These are phyloP conservation scores for Mesocentrotus franciscanus DNA, from an alignment of 53 echinoderm and acorn worm genomes.

Conservation along the genomic window DNA sequence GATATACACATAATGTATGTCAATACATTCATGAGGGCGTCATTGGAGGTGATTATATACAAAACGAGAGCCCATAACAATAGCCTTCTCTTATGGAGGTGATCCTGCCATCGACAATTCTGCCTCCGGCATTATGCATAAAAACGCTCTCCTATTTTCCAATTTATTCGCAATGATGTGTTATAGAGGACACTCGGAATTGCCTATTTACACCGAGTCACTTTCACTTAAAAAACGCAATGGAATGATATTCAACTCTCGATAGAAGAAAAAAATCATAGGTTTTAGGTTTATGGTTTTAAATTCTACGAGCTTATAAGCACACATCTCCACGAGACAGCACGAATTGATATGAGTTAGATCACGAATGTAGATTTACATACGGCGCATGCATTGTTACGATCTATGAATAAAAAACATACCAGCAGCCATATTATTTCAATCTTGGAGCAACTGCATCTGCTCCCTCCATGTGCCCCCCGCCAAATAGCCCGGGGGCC, in stretches of 20 bases:
- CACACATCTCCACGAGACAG: not conserved
- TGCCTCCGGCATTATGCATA: not conserved
- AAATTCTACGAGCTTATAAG: not conserved
- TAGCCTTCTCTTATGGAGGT: not conserved
- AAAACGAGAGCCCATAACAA: not conserved
- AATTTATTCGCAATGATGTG: slow-evolving; percentile 5
- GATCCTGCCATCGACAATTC: not conserved
- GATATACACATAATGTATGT: not conserved
- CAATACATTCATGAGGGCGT: not conserved
- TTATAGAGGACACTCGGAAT: not conserved
- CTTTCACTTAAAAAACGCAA: not conserved
- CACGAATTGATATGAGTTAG: not conserved
- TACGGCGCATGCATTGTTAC: not conserved
- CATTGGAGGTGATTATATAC: not conserved
- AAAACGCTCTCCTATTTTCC: not conserved
- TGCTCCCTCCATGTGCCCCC: slow-evolving; percentile 49
- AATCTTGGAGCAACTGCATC: slow-evolving; percentile 47
- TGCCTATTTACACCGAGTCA: not conserved
- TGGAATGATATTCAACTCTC: not conserved
- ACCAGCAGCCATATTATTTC: slow-evolving; percentile 56
- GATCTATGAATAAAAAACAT: slow-evolving; percentile 42
- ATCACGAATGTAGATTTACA: not conserved
- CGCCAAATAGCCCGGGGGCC: slow-evolving; percentile 58
- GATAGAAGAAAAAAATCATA: not conserved
- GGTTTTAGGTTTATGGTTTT: not conserved